Base-by-base conservation (phyloP, 2,888 invertebrate species). In the Pammene aurita region DNA sequence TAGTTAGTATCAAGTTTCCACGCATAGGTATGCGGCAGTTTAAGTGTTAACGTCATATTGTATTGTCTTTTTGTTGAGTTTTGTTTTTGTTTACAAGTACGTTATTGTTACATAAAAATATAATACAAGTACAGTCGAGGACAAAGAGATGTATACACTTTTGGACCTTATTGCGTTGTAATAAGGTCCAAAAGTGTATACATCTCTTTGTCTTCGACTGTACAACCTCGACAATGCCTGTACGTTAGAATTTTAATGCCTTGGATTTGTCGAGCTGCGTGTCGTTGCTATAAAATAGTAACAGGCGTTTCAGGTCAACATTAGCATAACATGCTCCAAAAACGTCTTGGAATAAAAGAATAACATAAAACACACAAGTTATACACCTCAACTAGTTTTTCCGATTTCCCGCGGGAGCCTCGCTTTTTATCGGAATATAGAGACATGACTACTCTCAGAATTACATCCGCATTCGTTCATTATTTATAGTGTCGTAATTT, bases 401-500 rank as follows among this genome's bases (percentile, higher is more conserved):
- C 18, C 13, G 42, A 57, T 57, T 57, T 57, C 57, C 57, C 57
- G 13, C 13, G 57, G 42, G 57, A 18, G 5, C 5, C 41, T 38
- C 11, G 18, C 26, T 58, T 58, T 58, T 55, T 55, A 58, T 58
- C 26, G n/a, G 42, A 38, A 55, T 44, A 58, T 58, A 26, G n/a
- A 44, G 44, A 18, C 9, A 42, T n/a, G n/a, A n/a, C 42, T 44
- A 57, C 41, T 26, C 44, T 13, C 7, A 18, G 41, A 57, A 26
- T 52, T 52, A 52, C 57, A 26, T 58, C 26, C 42, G 42, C 44
- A 58, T 14, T 46, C 42, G 18, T 44, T 44, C 42, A 42, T 42
- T 58, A 58, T 58, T 58, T 58, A 58, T 58, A 44, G 18, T 58
- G 16, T 44, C 42, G 9, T 44, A 58, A 58, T 58, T 58, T 58